Evolutionary conservation across 2,888 invertebrate genomes (phyloP), one percentile per base, ranked within the genome.

Genomic region (Eubasilissa splendida): DNA sequence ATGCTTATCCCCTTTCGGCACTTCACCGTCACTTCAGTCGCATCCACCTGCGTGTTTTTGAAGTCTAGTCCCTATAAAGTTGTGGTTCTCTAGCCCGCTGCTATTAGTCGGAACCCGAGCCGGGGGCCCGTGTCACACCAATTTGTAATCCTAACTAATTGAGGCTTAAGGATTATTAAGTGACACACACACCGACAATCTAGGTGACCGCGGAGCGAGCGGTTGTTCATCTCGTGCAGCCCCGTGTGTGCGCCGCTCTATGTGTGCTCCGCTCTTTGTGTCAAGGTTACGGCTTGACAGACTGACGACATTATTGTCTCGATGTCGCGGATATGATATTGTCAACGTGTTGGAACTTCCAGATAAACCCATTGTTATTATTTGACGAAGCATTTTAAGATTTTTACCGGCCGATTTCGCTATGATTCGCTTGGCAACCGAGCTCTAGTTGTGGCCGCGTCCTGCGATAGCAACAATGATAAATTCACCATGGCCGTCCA

Each of bases 101-200:
- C 58, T 77, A 77, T 77, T 78, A 74, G 78, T 65, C 42, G 75
- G 50, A 42, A 73, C 77, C 81, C 81, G 75, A 80, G 83, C 79
- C 83, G 42, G 42, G 50, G 58, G 76, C 77, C 81, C 81, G 75
- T 81, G 83, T 81, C 83, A 83, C 71, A 82, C 77, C 80, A 82
- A 82, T 82, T 82, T 83, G 81, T 83, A 83, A 83, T 81, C 83
- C 80, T 82, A 83, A 83, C 79, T 82, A 83, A 83, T 83, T 80
- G 83, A 81, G 81, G 81, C 73, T 80, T 79, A 77, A 52, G 80
- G 80, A 79, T 80, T 80, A 83, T 79, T 79, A 77, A 77, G 63
- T 76, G 77, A 77, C 73, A 71, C 75, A 76, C 65, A 65, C 74
- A 71, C 76, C 60, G 54, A 71, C 56, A 58, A 58, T 65, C 66